Evolutionary conservation across 2,888 invertebrate genomes (phyloP).

Genomic region (Philereme vetulata): DNA sequence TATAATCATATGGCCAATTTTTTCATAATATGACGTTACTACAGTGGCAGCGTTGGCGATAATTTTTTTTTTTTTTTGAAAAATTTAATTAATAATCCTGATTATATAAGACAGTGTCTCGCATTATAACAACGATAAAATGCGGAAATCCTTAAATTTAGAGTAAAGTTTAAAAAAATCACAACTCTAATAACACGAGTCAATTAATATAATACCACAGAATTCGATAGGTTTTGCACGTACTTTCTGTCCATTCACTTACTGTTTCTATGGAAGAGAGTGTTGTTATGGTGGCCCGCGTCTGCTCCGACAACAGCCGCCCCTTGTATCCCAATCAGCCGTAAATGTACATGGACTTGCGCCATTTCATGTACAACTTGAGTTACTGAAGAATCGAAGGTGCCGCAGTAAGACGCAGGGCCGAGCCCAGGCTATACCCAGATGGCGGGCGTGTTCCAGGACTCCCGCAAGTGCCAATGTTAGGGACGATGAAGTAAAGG

Average conservation of each 20-base stretch:
- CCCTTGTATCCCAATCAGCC: too few species aligned
- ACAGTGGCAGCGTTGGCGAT: neutral
- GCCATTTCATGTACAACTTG: too few species aligned
- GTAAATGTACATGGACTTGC: too few species aligned
- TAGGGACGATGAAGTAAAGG: conserved; percentile 73
- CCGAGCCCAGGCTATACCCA: conserved; percentile 58
- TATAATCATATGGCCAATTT: too few species aligned
- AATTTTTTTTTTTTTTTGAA: neutral
- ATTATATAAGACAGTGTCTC: neutral
- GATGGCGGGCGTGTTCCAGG: conserved; percentile 50
- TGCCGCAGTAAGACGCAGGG: conserved; percentile 5
- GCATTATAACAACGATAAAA: neutral
- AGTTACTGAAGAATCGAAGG: too few species aligned
- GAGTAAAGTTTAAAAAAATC: conserved; percentile 5
- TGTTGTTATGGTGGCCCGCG: conserved; percentile 2
- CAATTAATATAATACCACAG: conserved; percentile 7
- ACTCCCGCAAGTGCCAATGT: conserved; percentile 55
- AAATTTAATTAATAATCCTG: neutral
- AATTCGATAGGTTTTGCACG: conserved; percentile 4
- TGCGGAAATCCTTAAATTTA: conserved; percentile 2
- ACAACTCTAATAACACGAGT: conserved; percentile 4
- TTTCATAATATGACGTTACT: neutral
- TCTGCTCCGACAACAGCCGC: conserved; percentile 1
- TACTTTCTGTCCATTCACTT: neutral
- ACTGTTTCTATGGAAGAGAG: neutral